Base-by-base conservation (phyloP, 2,113 vertebrate genomes). In the Microcebus jonahi region DNA sequence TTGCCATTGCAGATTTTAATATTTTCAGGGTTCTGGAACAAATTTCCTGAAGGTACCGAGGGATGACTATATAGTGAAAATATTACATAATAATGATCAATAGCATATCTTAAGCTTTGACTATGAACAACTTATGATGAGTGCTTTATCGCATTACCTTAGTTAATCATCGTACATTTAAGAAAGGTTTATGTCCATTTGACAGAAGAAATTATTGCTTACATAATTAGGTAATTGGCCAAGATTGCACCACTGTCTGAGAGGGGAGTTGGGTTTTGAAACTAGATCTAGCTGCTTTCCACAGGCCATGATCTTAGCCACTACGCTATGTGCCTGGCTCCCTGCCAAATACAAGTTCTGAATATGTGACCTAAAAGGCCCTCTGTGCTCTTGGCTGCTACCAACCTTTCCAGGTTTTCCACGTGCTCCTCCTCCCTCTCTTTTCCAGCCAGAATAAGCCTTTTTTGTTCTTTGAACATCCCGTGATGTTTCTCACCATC, bases 371-470 rank as follows among this genome's bases (percentile, higher is more conserved):
- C 36, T 27, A 73, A 34, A 50, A 45, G 23, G 3, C 20, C 21
- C 10, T 25, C 15, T 8, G 42, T 59, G 9, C n/a, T 6, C 20
- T 57, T 21, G 2, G 17, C 20, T 15, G 3, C 13, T 88, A 10
- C 2, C 27, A 17, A 8, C 27, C 4, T 50, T n/a, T 45, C 1
- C 31, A 39, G 12, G 21, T 13, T 93, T 85, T 75, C 87, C 31
- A 11, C 14, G 9, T 6, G 9, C 3, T 8, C 13, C 17, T 63
- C 5, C 12, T 9, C 11, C 18, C 3, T 5, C 3, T 65, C 23
- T 77, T 53, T 73, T 70, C 34, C 3, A 23, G 15, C 3, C 10
- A 10, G 25, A 2, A 17, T 42, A 23, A 25, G 8, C 20, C 8
- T 63, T 29, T 50, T 36, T 65, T 8, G 21, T 39, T 61, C 20